phyloP scores from a whole-genome alignment of 2,797 vertebrate genomes.

The Gallinago solitaria region DNA sequence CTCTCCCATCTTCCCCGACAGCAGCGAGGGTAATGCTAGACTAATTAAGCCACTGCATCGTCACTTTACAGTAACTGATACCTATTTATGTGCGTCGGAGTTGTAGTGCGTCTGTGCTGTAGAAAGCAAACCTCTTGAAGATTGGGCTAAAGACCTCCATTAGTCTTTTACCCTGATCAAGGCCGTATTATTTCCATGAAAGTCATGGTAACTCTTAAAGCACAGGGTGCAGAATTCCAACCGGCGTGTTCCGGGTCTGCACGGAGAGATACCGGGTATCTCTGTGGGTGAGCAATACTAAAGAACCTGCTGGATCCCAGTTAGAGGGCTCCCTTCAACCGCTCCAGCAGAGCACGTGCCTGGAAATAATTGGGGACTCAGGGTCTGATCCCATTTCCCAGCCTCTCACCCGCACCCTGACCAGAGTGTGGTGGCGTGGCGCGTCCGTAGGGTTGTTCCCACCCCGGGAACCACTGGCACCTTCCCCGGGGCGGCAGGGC shows the following conservation, averaged over 20 bases:
- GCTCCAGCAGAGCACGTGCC: constrained; percentile 10
- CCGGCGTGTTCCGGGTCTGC: neutral
- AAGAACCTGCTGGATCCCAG: neutral
- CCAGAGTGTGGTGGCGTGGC: neutral
- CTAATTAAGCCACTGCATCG: constrained; percentile 33
- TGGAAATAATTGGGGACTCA: constrained; percentile 42
- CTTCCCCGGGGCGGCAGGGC: neutral
- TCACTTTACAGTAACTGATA: constrained; percentile 17
- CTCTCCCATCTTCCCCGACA: neutral
- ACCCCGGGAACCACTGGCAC: neutral
- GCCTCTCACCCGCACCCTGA: neutral
- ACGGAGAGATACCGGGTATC: neutral
- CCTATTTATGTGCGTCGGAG: neutral
- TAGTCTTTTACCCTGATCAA: constrained; percentile 61
- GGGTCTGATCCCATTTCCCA: neutral
- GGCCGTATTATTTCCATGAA: constrained; percentile 55
- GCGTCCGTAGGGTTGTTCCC: neutral
- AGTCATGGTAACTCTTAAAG: constrained; percentile 43
- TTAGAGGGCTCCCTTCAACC: neutral
- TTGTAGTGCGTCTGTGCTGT: neutral
- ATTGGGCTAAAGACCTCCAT: constrained; percentile 52
- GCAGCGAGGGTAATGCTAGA: neutral
- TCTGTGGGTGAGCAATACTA: neutral
- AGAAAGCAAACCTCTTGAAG: constrained; percentile 34
- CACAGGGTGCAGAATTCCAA: neutral